Percentiles rank a stretch among this genome's conserved stretches.
phyloP scores from a whole-genome alignment of 2,888 invertebrate genomes.

The Notodonta ziczac region DNA sequence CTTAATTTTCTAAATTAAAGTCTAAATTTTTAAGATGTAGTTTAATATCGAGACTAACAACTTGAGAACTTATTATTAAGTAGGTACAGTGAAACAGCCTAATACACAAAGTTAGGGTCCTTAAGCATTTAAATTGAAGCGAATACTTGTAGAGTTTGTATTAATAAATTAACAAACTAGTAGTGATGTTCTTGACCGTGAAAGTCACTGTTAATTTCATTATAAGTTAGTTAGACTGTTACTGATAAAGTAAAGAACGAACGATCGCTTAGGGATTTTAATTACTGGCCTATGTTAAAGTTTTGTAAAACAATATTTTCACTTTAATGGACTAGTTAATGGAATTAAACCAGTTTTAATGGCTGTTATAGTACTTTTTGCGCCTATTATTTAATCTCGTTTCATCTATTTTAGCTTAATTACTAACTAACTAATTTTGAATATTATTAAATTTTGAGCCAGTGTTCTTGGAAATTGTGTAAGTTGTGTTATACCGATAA shows the following conservation, averaged over 20 bases:
- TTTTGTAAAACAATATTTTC: background rate
- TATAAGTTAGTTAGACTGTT: background rate
- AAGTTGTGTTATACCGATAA: too few species aligned
- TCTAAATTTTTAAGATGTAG: background rate
- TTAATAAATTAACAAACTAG: background rate
- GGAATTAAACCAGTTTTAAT: background rate
- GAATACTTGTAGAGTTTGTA: background rate
- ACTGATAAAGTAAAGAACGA: background rate
- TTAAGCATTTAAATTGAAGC: background rate
- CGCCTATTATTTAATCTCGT: background rate
- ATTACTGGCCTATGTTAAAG: background rate
- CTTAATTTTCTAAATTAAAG: background rate
- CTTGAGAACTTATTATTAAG: background rate
- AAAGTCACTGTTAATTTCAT: background rate
- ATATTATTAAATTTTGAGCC: background rate
- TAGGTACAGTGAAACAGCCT: background rate
- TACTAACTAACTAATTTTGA: too few species aligned
- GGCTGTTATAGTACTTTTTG: background rate
- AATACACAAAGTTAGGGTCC: background rate
- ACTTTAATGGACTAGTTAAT: constrained; percentile 3
- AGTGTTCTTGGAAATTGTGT: too few species aligned
- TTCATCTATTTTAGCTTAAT: background rate
- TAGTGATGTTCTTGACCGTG: background rate
- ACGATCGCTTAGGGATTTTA: background rate
- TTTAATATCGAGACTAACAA: background rate